Conservation (phyloP, 1,140 invertebrate genomes). For the Caerostris extrusa region DNA sequence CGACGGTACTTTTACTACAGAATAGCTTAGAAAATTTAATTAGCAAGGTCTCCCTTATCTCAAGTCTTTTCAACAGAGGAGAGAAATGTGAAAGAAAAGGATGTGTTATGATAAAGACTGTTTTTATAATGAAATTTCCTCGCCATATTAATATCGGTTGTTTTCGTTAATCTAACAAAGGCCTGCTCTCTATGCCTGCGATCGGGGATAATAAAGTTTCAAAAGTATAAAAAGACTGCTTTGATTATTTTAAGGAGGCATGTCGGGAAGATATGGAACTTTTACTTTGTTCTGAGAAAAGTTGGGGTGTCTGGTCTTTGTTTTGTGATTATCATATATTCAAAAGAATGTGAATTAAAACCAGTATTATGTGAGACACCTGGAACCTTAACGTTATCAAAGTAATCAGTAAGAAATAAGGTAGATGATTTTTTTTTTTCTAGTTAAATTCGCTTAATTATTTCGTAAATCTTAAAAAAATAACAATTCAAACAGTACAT, state of each 20-base stretch:
- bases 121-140: not conserved
- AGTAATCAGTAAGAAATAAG: not conserved
- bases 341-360: not conserved
- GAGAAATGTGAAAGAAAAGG: not conserved
- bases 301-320: not conserved
- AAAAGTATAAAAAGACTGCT: not conserved
- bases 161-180: not conserved
- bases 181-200: no score
- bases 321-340: not conserved
- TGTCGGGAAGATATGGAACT: no score
- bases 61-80: not conserved
- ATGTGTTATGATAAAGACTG: not conserved
- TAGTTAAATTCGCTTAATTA: not conserved
- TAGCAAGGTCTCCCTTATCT: not conserved
- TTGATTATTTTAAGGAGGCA: not conserved
- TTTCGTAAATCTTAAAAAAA: not conserved
- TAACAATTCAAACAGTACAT: not conserved
- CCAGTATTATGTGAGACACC: not conserved
- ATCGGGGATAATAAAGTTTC: not conserved
- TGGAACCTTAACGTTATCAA: not conserved
- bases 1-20: no score
- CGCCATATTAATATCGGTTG: not conserved
- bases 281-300: not conserved
- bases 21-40: not conserved
- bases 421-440: not conserved